A percentile compares a stretch with the other conserved stretches of the same genome.
phyloP scores from a whole-genome alignment of 2,113 vertebrate genomes.

The Sander lucioperca region DNA sequence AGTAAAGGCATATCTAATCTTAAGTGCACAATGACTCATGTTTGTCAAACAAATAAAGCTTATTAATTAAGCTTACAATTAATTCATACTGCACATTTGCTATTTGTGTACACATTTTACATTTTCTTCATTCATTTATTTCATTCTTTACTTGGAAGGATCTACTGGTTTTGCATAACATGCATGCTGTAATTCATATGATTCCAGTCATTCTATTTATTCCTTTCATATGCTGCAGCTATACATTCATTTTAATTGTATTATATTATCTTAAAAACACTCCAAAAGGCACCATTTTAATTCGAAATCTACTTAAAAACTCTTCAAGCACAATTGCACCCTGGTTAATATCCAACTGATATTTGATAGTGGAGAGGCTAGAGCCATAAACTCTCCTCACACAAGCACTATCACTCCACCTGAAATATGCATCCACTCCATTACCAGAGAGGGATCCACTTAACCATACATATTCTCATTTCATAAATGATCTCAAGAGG shows the following conservation, averaged over 20 bases:
- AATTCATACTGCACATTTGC: neutral
- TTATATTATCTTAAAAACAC: slow-evolving; percentile 1
- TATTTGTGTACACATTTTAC: neutral
- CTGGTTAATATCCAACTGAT: slow-evolving; percentile 27
- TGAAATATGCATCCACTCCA: slow-evolving; percentile 64
- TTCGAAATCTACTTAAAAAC: slow-evolving; percentile 8
- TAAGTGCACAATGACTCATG: neutral
- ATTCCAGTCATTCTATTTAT: neutral
- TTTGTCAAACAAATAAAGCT: slow-evolving; percentile 1
- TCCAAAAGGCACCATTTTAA: neutral
- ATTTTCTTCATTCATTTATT: neutral
- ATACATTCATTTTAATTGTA: neutral
- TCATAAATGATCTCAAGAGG: slow-evolving; percentile 58
- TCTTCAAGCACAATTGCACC: slow-evolving; percentile 15
- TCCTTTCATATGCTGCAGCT: slow-evolving; percentile 1
- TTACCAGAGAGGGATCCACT: slow-evolving; percentile 46
- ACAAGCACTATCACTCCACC: slow-evolving; percentile 42
- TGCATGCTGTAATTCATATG: neutral
- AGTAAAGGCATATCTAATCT: neutral
- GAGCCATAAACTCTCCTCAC: slow-evolving; percentile 31
- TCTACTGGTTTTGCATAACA: neutral
- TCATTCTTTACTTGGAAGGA: neutral
- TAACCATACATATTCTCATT: slow-evolving; percentile 61
- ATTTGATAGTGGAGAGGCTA: slow-evolving; percentile 26
- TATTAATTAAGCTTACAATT: neutral